phyloP scores from a whole-genome alignment of 2,888 invertebrate genomes.

The Eristalis pertinax region DNA sequence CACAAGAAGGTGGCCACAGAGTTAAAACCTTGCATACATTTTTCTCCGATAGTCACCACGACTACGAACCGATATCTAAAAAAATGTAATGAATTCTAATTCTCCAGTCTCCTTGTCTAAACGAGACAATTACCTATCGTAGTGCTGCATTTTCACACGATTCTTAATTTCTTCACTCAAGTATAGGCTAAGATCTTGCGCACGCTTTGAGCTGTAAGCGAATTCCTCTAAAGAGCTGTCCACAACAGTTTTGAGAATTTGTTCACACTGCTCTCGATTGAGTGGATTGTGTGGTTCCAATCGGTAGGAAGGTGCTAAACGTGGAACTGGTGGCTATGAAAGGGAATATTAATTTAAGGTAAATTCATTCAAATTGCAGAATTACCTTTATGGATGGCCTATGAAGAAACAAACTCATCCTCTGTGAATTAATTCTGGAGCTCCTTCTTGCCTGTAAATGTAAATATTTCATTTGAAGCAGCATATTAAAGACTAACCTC shows the following conservation, averaged over 20 bases:
- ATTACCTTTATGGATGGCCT: conserved; percentile 36
- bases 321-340: conserved; percentile 74
- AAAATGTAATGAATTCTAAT: background rate
- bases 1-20: conserved; percentile 79
- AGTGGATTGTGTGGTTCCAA: conserved; percentile 78
- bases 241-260: conserved; percentile 78
- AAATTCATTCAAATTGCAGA: background rate
- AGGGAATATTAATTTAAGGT: background rate
- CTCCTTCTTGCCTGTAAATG: conserved; percentile 15
- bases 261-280: conserved; percentile 79
- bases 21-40: conserved; percentile 78
- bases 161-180: conserved; percentile 80
- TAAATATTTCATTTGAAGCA: background rate
- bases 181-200: conserved; percentile 76
- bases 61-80: conserved; percentile 79
- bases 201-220: conserved; percentile 77
- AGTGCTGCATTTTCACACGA: conserved; percentile 77
- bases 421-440: conserved; percentile 35
- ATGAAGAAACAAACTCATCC: conserved; percentile 42
- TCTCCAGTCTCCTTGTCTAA: background rate
- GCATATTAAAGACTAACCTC: too few species aligned
- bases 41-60: conserved; percentile 79
- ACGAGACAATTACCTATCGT: conserved; percentile 76
- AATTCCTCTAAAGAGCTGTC: conserved; percentile 77
- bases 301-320: conserved; percentile 79